Conservation (phyloP, 2,113 vertebrate species). For the Macaca fascicularis region DNA sequence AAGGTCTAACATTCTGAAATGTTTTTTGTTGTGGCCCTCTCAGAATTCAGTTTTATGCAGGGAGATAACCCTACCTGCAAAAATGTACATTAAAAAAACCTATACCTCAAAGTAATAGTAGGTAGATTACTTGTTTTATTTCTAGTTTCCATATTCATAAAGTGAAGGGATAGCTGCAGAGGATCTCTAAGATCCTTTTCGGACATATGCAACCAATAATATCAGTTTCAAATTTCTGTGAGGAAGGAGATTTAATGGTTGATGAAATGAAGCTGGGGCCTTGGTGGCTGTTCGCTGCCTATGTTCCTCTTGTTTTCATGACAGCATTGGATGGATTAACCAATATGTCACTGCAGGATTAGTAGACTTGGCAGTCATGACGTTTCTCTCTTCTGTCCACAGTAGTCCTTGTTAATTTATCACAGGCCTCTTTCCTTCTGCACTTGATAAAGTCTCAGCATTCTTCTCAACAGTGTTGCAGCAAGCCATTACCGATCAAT, state of each 20-base stretch:
- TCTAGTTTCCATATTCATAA: not conserved
- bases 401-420: not conserved
- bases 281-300: not conserved
- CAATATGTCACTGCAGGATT: accelerated
- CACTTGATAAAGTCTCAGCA: not conserved
- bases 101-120: not conserved
- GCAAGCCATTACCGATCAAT: not conserved
- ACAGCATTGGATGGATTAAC: not conserved
- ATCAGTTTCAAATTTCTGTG: not conserved
- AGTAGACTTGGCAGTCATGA: not conserved
- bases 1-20: not conserved
- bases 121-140: not conserved
- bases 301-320: accelerated
- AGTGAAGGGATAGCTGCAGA: not conserved
- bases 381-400: not conserved
- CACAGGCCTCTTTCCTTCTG: not conserved
- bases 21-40: not conserved
- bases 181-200: not conserved
- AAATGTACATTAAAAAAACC: not conserved
- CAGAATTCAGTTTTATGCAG: not conserved
- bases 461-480: not conserved
- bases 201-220: not conserved
- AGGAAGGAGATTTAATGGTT: not conserved
- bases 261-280: not conserved
- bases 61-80: not conserved